A percentile compares a stretch with the other conserved stretches of the same genome.
Conservation (phyloP, 2,113 vertebrate genomes). For the Lepus timidus region DNA sequence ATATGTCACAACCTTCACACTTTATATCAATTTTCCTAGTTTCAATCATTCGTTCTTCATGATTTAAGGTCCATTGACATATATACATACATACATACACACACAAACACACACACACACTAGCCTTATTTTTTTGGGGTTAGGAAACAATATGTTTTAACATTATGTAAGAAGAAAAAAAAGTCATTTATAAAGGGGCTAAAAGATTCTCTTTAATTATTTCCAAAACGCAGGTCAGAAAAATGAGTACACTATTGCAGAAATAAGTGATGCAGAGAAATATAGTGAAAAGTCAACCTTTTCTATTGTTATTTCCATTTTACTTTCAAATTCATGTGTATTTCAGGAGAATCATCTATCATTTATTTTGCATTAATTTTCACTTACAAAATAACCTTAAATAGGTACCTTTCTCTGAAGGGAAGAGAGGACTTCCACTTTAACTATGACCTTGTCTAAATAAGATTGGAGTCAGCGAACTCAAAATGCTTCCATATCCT, state of each 20-base stretch:
- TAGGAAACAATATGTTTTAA: neutral
- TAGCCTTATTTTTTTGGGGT: neutral
- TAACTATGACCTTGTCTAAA: no score
- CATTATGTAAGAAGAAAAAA: neutral
- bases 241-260: neutral
- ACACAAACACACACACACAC: no score
- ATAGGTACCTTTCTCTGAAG: neutral
- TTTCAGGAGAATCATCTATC: neutral
- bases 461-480: no score
- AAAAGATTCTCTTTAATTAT: neutral
- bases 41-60: constrained; percentile 58
- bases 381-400: neutral
- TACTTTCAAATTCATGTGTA: constrained; percentile 14
- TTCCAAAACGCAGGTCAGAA: neutral
- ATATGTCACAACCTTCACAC: neutral
- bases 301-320: neutral
- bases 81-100: no score
- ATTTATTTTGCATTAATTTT: constrained; percentile 43
- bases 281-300: neutral
- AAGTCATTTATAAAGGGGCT: neutral
- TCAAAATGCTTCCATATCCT: no score
- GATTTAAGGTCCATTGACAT: neutral
- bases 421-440: no score
- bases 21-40: neutral
- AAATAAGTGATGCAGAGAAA: neutral